phyloP scores from a whole-genome alignment of 2,113 vertebrate genomes.

The Sminthopsis crassicaudata region DNA sequence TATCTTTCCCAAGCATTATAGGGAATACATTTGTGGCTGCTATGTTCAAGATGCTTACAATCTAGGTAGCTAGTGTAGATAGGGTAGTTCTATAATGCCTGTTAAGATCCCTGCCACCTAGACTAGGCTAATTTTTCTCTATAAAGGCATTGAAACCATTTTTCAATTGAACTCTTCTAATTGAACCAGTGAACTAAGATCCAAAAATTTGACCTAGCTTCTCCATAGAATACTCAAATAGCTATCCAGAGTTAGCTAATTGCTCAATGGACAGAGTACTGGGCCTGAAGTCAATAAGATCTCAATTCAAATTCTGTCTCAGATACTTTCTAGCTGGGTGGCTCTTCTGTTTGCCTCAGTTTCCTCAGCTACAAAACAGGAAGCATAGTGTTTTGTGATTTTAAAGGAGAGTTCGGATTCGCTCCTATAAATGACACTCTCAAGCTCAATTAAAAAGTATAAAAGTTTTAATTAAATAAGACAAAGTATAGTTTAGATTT shows the following conservation, averaged over 20 bases:
- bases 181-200: neutral
- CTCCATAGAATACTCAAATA: neutral
- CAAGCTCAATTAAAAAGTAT: too few relatives aligned
- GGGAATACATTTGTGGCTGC: neutral
- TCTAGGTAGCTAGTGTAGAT: neutral
- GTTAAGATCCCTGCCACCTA: neutral
- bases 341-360: neutral
- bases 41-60: neutral
- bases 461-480: too few relatives aligned
- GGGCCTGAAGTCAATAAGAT: neutral
- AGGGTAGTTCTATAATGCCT: neutral
- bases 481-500: too few relatives aligned
- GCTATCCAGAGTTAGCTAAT: neutral
- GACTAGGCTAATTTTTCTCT: neutral
- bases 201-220: neutral
- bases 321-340: neutral
- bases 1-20: neutral
- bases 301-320: neutral
- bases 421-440: too few relatives aligned
- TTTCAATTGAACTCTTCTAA: neutral
- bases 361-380: neutral
- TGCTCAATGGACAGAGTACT: neutral
- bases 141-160: neutral
- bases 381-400: too few relatives aligned
- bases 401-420: too few relatives aligned